A percentile compares a stretch with the other conserved stretches of the same genome.
phyloP scores from a whole-genome alignment of 2,113 vertebrate species.

The Halichoerus grypus region DNA sequence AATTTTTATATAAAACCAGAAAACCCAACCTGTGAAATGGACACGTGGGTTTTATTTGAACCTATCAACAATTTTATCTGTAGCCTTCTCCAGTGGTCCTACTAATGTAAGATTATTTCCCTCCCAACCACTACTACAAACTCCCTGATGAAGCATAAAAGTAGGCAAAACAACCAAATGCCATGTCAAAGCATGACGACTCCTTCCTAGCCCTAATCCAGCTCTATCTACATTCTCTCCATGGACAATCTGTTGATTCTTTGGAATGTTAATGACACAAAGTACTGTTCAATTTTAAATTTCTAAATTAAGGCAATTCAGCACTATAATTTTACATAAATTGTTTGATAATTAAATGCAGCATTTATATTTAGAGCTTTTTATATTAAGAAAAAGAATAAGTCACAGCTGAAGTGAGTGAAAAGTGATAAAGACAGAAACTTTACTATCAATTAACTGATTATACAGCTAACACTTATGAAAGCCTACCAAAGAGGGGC shows the following conservation, averaged over 20 bases:
- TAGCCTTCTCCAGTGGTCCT: background rate
- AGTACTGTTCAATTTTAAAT: conserved; percentile 25
- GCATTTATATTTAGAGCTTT: background rate
- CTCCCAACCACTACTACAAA: background rate
- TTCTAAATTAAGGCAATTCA: conserved; percentile 4
- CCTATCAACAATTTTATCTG: background rate
- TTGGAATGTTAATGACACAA: background rate
- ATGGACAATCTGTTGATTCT: background rate
- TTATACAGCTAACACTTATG: conserved; percentile 3
- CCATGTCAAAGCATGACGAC: background rate
- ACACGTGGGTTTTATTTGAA: background rate
- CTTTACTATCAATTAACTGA: background rate
- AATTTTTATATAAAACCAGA: conserved; percentile 36
- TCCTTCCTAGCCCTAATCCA: background rate
- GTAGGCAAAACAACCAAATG: background rate
- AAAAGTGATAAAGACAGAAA: conserved; percentile 43
- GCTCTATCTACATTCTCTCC: background rate
- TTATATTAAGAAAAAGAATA: background rate
- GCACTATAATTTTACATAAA: background rate
- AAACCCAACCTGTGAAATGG: background rate
- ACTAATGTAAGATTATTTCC: background rate
- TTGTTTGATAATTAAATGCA: background rate
- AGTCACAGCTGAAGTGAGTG: background rate
- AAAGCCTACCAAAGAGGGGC: background rate
- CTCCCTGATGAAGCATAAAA: background rate